Conservation (phyloP, 2,797 vertebrate species). For the Enteromius radiatus region DNA sequence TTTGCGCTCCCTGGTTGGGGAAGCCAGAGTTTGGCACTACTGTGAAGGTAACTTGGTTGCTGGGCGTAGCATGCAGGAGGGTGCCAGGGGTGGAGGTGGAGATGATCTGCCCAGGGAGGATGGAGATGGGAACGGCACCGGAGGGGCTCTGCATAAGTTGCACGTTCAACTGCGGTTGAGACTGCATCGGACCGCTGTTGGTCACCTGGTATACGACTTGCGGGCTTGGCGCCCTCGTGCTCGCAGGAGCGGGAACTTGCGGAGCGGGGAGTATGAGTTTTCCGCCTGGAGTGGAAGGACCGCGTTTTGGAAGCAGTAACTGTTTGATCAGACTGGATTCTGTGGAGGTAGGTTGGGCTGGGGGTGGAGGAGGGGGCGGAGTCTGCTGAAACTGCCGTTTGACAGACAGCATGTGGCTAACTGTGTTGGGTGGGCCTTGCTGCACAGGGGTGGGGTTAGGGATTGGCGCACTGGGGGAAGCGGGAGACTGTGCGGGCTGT, state of each 20-base stretch:
- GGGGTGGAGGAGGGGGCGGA: conserved; percentile 77
- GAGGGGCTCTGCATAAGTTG: conserved; percentile 89
- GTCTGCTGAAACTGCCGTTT: conserved; percentile 89
- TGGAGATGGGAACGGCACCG: conserved; percentile 89
- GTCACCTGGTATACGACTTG: conserved; percentile 96
- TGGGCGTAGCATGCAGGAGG: conserved; percentile 90
- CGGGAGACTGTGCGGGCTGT: conserved; percentile 80
- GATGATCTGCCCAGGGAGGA: conserved; percentile 92
- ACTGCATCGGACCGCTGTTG: conserved; percentile 84
- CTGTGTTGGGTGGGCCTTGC: conserved; percentile 87
- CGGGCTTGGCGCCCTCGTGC: conserved; percentile 86
- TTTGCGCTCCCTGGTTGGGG: conserved; percentile 87
- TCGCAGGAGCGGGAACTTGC: conserved; percentile 93
- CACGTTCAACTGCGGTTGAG: conserved; percentile 92
- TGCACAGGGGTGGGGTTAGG: conserved; percentile 80
- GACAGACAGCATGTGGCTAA: conserved; percentile 92
- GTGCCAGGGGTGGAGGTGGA: conserved; percentile 88
- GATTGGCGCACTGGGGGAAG: conserved; percentile 78
- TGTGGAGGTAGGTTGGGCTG: conserved; percentile 88
- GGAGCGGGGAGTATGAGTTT: conserved; percentile 98
- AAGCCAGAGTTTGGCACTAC: conserved; percentile 99
- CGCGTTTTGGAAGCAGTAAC: conserved; percentile 97
- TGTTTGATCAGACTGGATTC: conserved; percentile 99
- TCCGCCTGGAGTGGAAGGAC: conserved; percentile 94
- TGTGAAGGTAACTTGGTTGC: conserved; percentile 97